A percentile compares a stretch with the other conserved stretches of the same genome.
Evolutionary conservation across 2,888 invertebrate genomes (phyloP).

Genomic region (Elysia crispata): DNA sequence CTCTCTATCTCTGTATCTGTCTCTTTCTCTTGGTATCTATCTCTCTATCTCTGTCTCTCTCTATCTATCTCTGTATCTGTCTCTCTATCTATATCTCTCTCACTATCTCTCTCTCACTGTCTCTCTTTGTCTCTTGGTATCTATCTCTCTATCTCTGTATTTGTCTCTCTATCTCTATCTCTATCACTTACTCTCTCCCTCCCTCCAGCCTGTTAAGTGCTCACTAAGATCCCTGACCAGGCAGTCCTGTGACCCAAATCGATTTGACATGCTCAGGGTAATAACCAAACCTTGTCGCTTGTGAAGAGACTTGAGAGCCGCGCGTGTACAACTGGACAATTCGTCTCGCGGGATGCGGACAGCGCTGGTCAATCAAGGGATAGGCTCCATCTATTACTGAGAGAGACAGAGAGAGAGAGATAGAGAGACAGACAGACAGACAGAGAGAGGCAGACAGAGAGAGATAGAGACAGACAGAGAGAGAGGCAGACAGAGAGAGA

Average conservation of each 20-base stretch:
- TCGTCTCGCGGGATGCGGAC: too few relatives aligned
- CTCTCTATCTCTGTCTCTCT: constrained; percentile 19
- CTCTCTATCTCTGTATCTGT: neutral
- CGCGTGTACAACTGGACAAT: too few relatives aligned
- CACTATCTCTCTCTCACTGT: neutral
- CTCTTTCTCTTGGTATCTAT: neutral
- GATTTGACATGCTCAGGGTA: too few relatives aligned
- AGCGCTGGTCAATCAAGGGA: neutral
- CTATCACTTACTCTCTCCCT: neutral
- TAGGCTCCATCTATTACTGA: too few relatives aligned
- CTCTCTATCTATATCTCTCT: constrained; percentile 27
- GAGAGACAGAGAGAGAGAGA: constrained; percentile 4
- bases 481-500: constrained; percentile 23
- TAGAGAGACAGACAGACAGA: neutral
- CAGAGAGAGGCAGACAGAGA: neutral
- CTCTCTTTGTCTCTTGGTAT: neutral
- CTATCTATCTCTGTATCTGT: neutral
- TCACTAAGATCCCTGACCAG: neutral
- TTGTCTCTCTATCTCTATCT: constrained; percentile 21
- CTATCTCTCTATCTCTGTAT: constrained; percentile 26
- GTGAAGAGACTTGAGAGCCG: too few relatives aligned
- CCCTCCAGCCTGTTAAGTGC: too few relatives aligned
- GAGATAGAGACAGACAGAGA: constrained; percentile 17
- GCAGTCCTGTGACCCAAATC: neutral
- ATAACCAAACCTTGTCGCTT: too few relatives aligned